These are phyloP conservation scores for Mimumesa dahlbomi DNA, from an alignment of 2,888 invertebrate species.

Conservation along the genomic window DNA sequence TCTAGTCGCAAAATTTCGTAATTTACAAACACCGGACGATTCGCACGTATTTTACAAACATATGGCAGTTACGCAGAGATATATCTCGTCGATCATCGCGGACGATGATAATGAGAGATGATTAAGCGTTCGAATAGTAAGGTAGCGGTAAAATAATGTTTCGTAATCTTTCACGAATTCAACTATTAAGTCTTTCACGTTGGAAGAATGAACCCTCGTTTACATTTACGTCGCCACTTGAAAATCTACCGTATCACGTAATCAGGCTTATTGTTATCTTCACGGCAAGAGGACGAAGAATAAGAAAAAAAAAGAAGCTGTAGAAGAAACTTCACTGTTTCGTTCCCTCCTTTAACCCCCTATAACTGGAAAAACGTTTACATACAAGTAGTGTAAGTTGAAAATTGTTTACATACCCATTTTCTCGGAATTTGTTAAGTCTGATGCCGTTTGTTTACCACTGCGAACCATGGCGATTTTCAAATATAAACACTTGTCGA, in stretches of 20 bases:
- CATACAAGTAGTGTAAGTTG: no score
- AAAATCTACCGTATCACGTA: not conserved
- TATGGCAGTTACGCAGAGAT: conserved; percentile 13
- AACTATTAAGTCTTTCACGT: not conserved
- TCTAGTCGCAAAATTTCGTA: not conserved
- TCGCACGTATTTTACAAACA: not conserved
- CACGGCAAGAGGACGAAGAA: no score
- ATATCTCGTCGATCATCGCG: not conserved
- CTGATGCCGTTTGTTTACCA: no score
- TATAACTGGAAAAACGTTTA: no score
- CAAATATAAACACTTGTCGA: no score
- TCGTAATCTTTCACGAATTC: not conserved
- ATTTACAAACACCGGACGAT: conserved; percentile 3
- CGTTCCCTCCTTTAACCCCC: not conserved
- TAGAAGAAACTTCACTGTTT: conserved; percentile 1
- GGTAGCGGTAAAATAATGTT: not conserved
- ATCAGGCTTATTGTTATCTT: not conserved
- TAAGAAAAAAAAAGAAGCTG: no score
- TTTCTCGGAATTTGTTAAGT: no score
- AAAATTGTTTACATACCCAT: no score
- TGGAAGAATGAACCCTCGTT: conserved; percentile 3
- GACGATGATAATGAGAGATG: not conserved
- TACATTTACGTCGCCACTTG: not conserved
- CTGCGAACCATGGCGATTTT: no score
- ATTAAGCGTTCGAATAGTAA: not conserved